Percentiles rank a stretch among this genome's conserved stretches.
Conservation (phyloP, 2,888 invertebrate species). For the Acronicta psi region DNA sequence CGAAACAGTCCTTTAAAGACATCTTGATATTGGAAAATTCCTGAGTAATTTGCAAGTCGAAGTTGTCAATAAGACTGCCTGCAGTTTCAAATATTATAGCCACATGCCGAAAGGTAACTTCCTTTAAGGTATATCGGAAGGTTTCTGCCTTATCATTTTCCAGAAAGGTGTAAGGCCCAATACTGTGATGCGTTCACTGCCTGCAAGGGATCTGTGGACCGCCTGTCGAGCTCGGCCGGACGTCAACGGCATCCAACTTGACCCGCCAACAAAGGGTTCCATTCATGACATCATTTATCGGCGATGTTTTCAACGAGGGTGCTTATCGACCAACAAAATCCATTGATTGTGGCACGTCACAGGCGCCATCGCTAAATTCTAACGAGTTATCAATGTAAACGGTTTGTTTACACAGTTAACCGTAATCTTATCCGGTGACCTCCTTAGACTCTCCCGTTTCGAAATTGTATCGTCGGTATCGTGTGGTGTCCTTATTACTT, state of each 20-base stretch:
- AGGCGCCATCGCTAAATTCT: constrained; percentile 86
- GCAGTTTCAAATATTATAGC: no score
- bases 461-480: constrained; percentile 86
- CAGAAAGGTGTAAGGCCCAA: no score
- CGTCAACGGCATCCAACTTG: constrained; percentile 42
- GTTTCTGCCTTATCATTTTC: no score
- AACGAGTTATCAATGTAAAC: constrained; percentile 87
- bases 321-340: constrained; percentile 73
- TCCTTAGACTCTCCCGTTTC: constrained; percentile 88
- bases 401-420: constrained; percentile 88
- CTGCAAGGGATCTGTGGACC: not conserved
- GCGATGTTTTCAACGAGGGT: constrained; percentile 53
- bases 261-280: constrained; percentile 48
- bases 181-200: no score
- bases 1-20: no score
- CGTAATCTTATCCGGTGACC: constrained; percentile 89
- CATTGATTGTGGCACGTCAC: constrained; percentile 74
- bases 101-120: no score
- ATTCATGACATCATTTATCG: constrained; percentile 52
- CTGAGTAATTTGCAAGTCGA: no score
- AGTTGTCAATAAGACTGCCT: no score
- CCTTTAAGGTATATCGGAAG: no score
- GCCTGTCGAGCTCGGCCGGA: constrained; percentile 38
- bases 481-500: constrained; percentile 83
- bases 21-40: no score